Evolutionary conservation across 92 coral and sea anemone genomes (phyloP), one percentile per base, ranked within the genome.

Genomic region (Meandrina meandrites): DNA sequence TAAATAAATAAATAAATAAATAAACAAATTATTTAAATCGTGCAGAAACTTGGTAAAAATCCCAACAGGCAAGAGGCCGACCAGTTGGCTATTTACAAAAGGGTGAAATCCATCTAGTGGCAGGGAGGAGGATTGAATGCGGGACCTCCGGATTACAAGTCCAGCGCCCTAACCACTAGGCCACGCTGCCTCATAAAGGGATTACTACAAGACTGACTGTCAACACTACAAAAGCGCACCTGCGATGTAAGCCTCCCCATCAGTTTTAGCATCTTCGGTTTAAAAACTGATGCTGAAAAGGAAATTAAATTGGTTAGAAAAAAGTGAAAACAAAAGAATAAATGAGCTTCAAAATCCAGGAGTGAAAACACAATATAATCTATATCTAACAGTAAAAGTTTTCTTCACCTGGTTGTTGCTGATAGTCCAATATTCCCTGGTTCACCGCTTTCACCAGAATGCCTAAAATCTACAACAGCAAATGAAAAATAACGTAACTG

Each of bases 181-280:
- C n/a, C n/a, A n/a, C n/a, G n/a, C n/a, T n/a, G n/a, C n/a, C n/a
- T n/a, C n/a, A n/a, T n/a, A n/a, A n/a, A n/a, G n/a, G n/a, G n/a
- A n/a, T n/a, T n/a, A n/a, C 19, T 1, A 3, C 5, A 18, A 9
- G 6, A 17, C 54, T 56, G 18, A 12, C 9, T 22, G n/a, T 8
- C 15, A 24, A 12, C 58, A 30, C 36, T 76, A 24, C 16, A 27
- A 47, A 28, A 19, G 73, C 86, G 30, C 86, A 96, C 98, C 93
- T 90, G 94, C 30, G 98, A 93, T 1, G 98, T 96, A 0, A 91
- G 89, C 76, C 98, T 84, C 45, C 98, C 98, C 90, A 96, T 86
- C 30, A 96, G 92, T 71, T 96, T 90, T 15, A 87, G 91, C 81
- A 96, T 79, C 17, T 90, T 88, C 45, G 91, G 86, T 81, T 90